Conservation (phyloP, 2,888 invertebrate species). For the Aspidapion aeneum region DNA sequence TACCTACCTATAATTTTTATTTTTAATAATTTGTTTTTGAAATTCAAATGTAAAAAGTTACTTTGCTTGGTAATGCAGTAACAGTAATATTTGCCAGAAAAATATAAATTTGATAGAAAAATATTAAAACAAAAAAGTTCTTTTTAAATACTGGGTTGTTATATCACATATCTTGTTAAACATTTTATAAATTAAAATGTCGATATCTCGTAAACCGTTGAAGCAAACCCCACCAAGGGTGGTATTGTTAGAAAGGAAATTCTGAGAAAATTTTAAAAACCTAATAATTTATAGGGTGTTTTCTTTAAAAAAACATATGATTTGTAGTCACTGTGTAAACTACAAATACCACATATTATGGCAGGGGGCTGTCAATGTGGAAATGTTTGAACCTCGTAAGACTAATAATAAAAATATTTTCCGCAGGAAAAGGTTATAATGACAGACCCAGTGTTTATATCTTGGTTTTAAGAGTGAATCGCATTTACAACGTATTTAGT, state of each 20-base stretch:
- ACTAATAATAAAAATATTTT: constrained; percentile 1
- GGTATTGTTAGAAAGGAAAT: constrained; percentile 2
- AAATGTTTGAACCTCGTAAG: constrained; percentile 3
- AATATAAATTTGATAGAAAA: neutral
- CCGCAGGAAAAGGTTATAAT: constrained; percentile 1
- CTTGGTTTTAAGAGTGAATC: no score
- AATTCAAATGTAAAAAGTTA: neutral
- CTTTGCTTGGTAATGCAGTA: neutral
- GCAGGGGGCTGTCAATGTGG: neutral
- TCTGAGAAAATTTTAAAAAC: neutral
- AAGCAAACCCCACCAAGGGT: neutral
- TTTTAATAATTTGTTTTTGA: neutral
- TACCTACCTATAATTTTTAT: neutral
- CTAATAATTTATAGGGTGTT: constrained; percentile 1
- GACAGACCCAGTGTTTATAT: constrained; percentile 1
- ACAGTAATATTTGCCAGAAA: no score
- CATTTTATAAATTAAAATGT: neutral
- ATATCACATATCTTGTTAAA: neutral
- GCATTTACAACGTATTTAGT: no score
- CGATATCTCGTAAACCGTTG: neutral
- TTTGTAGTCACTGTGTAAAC: neutral
- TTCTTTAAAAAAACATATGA: neutral
- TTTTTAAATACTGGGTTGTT: neutral
- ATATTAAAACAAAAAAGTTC: neutral
- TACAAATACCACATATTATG: neutral